phyloP scores from a whole-genome alignment of 2,113 vertebrate species.

The Mystacornis crossleyi region DNA sequence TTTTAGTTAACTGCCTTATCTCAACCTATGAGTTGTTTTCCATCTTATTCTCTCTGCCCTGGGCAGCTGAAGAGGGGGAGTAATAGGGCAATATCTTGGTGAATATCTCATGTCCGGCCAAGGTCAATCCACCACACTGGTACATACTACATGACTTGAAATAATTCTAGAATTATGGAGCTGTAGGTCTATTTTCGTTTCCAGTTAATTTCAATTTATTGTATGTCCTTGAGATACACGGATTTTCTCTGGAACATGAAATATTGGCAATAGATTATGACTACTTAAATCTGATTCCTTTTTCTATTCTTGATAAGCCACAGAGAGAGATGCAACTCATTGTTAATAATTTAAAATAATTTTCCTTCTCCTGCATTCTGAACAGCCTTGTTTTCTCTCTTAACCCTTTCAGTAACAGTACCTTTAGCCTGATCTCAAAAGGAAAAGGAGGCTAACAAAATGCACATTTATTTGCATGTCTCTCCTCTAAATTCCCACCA shows the following conservation, averaged over 20 bases:
- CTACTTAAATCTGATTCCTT: background rate
- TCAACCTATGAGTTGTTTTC: background rate
- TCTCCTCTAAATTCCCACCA: background rate
- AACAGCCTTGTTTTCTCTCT: background rate
- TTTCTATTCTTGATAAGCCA: background rate
- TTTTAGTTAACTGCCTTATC: background rate
- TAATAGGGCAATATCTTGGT: background rate
- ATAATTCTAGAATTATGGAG: background rate
- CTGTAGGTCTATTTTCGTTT: background rate
- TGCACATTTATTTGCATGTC: background rate
- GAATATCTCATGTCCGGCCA: background rate
- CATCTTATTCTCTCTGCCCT: background rate
- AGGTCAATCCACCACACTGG: background rate
- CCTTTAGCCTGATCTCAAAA: background rate
- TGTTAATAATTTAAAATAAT: constrained; percentile 20
- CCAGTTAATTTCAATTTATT: background rate
- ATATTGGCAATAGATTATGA: background rate
- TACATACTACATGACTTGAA: background rate
- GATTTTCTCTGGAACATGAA: background rate
- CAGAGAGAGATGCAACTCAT: background rate
- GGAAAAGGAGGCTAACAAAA: background rate
- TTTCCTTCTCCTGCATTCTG: background rate
- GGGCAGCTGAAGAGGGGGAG: background rate
- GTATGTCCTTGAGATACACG: background rate
- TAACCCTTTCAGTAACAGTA: background rate